phyloP scores from a whole-genome alignment of 2,113 vertebrate species.

The Hiodon alosoides region DNA sequence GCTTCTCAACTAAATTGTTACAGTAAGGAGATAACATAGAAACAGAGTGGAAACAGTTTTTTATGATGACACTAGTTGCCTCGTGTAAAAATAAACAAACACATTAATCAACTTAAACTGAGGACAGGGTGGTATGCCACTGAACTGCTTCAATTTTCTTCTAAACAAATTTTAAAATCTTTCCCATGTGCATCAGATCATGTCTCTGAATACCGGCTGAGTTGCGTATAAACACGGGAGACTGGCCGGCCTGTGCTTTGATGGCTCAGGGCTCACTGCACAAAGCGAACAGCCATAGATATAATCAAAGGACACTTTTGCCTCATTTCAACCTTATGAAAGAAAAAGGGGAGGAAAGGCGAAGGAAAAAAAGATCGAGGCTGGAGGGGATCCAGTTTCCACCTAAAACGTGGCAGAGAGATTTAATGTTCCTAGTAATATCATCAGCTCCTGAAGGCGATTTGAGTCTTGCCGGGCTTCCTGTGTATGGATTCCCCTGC shows the following conservation, averaged over 20 bases:
- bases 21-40: constrained; percentile 17
- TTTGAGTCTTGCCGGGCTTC: constrained; percentile 45
- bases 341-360: constrained; percentile 14
- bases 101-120: constrained; percentile 5
- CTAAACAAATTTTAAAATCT: constrained; percentile 11
- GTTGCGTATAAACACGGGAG: constrained; percentile 21
- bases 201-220: constrained; percentile 16
- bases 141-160: constrained; percentile 10
- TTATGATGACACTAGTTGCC: constrained; percentile 26
- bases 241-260: constrained; percentile 2
- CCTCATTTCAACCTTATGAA: constrained; percentile 13
- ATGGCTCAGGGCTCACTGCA: constrained; percentile 11
- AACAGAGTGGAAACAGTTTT: constrained; percentile 33
- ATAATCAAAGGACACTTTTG: constrained; percentile 23
- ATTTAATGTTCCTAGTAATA: constrained; percentile 57
- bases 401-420: constrained; percentile 50
- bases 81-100: constrained; percentile 25
- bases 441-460: constrained; percentile 48
- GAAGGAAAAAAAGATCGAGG: constrained; percentile 21
- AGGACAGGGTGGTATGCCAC: neutral
- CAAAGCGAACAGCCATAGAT: constrained; percentile 20
- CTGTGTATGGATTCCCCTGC: constrained; percentile 51
- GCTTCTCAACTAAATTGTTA: neutral
- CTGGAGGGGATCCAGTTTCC: constrained; percentile 50
- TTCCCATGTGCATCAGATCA: constrained; percentile 21